phyloP scores from a whole-genome alignment of 1,140 invertebrate species.

The Drosophila persimilis region DNA sequence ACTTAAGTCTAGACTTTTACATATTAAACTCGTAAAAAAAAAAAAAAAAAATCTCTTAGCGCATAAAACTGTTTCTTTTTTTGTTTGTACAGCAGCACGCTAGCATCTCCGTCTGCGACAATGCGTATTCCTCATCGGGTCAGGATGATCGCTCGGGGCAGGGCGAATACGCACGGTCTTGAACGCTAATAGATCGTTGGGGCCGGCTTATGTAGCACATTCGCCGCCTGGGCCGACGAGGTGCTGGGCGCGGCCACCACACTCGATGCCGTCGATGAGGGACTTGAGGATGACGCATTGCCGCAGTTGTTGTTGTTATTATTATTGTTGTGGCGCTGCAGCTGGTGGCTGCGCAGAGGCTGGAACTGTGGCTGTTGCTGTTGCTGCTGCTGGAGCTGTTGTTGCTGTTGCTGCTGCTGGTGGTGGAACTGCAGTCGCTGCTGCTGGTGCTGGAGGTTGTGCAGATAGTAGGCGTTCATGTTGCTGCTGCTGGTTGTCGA shows the following conservation, averaged over 20 bases:
- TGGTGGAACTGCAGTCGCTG: slow-evolving; percentile 62
- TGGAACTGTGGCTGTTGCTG: slow-evolving; percentile 42
- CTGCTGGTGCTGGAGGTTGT: slow-evolving; percentile 70
- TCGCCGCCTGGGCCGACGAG: slow-evolving; percentile 28
- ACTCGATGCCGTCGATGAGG: slow-evolving; percentile 65
- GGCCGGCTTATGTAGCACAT: slow-evolving; percentile 26
- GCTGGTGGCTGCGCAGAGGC: slow-evolving; percentile 58
- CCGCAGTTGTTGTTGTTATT: slow-evolving; percentile 63
- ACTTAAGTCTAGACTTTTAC: slow-evolving; percentile 51
- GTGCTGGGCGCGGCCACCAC: slow-evolving; percentile 56
- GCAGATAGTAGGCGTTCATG: slow-evolving; percentile 70
- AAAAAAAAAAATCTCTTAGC: slow-evolving; percentile 60
- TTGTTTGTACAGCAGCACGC: slow-evolving; percentile 22
- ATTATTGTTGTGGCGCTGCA: slow-evolving; percentile 65
- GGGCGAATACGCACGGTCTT: slow-evolving; percentile 72
- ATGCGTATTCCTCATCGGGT: slow-evolving; percentile 60
- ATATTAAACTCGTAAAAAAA: slow-evolving; percentile 52
- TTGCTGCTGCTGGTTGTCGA: slow-evolving; percentile 58
- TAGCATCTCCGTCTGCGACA: slow-evolving; percentile 15
- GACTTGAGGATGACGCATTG: slow-evolving; percentile 70
- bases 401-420: slow-evolving; percentile 57
- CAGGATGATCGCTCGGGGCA: slow-evolving; percentile 68
- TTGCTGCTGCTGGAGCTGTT: slow-evolving; percentile 47
- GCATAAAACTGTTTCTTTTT: slow-evolving; percentile 38
- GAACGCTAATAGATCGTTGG: slow-evolving; percentile 77